These are phyloP conservation scores for Gobio gobio DNA, from an alignment of 2,113 vertebrate genomes.

Conservation along the genomic window DNA sequence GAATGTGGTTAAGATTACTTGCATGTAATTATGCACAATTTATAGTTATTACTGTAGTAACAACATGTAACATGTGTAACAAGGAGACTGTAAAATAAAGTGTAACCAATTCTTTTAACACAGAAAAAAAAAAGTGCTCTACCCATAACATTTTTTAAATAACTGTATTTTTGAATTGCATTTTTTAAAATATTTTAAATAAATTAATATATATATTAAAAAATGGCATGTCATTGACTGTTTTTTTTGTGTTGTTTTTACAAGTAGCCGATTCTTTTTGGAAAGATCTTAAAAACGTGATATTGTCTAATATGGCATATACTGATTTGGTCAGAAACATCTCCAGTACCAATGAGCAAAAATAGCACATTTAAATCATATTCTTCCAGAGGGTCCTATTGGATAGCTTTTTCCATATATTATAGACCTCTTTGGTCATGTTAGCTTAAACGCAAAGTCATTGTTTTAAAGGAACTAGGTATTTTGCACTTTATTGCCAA, in stretches of 20 bases:
- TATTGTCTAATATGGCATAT: background rate
- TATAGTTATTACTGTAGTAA: too few species aligned
- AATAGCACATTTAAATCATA: background rate
- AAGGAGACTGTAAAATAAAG: background rate
- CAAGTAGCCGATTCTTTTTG: background rate
- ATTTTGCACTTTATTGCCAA: background rate
- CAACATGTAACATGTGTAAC: too few species aligned
- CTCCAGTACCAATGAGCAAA: background rate
- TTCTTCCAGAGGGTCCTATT: background rate
- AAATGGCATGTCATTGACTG: too few species aligned
- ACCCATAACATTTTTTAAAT: too few species aligned
- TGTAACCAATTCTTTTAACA: background rate
- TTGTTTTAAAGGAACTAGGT: background rate
- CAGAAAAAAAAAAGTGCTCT: too few species aligned
- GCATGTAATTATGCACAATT: too few species aligned
- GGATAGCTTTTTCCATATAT: background rate
- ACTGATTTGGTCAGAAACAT: background rate
- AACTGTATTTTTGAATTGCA: too few species aligned
- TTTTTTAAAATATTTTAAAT: too few species aligned
- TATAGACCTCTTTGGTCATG: background rate
- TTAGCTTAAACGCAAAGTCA: background rate
- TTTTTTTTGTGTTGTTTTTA: too few species aligned
- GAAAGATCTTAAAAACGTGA: background rate
- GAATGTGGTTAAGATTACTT: too few species aligned
- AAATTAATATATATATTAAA: too few species aligned